Conservation (phyloP, 2,888 invertebrate genomes). For the Dyspetes luteomarginatus region DNA sequence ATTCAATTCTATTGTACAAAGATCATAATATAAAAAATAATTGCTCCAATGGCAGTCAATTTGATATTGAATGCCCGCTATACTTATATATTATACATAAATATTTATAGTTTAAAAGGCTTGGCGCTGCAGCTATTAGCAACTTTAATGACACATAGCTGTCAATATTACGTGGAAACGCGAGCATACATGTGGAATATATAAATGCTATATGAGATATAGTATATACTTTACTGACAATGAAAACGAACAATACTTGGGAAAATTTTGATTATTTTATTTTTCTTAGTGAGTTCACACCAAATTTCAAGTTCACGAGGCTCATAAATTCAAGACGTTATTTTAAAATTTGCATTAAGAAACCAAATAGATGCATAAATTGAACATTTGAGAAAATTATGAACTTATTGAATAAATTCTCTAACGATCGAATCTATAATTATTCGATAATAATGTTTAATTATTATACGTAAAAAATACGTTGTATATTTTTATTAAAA, state of each 20-base stretch:
- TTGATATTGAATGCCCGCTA: neutral
- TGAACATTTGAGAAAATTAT: no score
- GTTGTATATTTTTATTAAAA: no score
- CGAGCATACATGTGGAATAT: slow-evolving; percentile 9
- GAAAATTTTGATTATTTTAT: neutral
- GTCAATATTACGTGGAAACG: slow-evolving; percentile 18
- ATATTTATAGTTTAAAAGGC: slow-evolving; percentile 1
- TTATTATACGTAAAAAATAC: no score
- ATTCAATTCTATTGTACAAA: no score
- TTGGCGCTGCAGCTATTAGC: slow-evolving; percentile 12
- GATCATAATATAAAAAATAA: neutral
- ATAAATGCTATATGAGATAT: neutral
- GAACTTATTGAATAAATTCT: no score
- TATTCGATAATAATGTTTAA: no score
- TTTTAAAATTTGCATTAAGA: no score
- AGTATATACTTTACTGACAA: neutral
- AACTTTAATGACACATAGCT: slow-evolving; percentile 31
- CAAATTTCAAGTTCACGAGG: neutral
- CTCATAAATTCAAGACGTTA: no score
- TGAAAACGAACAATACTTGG: neutral
- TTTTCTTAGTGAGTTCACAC: neutral
- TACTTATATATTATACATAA: neutral
- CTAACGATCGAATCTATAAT: no score
- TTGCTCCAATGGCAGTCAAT: neutral
- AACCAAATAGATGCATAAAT: no score